Conservation (phyloP, 1,140 invertebrate genomes). For the honey bee (Apis mellifera) region DNA sequence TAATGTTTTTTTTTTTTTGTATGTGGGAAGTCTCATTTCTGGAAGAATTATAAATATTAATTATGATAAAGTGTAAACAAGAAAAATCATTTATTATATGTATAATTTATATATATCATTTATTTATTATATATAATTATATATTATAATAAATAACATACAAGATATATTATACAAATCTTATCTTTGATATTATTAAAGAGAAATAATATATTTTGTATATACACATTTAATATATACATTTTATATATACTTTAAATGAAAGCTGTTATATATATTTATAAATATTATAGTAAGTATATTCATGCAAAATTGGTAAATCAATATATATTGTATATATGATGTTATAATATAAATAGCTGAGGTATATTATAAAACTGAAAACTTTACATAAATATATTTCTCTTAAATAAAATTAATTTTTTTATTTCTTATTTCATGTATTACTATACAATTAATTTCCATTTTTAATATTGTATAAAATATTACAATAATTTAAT, state of each 20-base stretch:
- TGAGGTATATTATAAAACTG: neutral
- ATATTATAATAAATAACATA: neutral
- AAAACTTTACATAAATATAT: slow-evolving; percentile 2
- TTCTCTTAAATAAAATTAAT: neutral
- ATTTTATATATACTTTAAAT: slow-evolving; percentile 2
- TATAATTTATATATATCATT: too few relatives aligned
- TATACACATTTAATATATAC: slow-evolving; percentile 4
- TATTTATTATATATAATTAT: too few relatives aligned
- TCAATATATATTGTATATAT: neutral
- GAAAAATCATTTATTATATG: slow-evolving; percentile 48
- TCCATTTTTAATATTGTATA: slow-evolving; percentile 16
- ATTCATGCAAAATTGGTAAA: neutral
- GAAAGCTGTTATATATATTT: slow-evolving; percentile 1
- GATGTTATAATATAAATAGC: neutral
- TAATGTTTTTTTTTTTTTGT: neutral
- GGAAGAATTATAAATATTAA: slow-evolving; percentile 9
- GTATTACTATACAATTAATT: slow-evolving; percentile 70
- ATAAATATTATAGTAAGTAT: slow-evolving; percentile 31
- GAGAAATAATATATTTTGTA: slow-evolving; percentile 8
- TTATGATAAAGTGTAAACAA: slow-evolving; percentile 53
- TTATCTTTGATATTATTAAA: neutral
- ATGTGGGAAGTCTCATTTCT: neutral
- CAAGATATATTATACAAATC: neutral
- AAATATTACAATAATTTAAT: neutral
- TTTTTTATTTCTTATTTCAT: slow-evolving; percentile 14